Conservation (phyloP, 2,888 invertebrate genomes). For the Oscheius myriophilus region DNA sequence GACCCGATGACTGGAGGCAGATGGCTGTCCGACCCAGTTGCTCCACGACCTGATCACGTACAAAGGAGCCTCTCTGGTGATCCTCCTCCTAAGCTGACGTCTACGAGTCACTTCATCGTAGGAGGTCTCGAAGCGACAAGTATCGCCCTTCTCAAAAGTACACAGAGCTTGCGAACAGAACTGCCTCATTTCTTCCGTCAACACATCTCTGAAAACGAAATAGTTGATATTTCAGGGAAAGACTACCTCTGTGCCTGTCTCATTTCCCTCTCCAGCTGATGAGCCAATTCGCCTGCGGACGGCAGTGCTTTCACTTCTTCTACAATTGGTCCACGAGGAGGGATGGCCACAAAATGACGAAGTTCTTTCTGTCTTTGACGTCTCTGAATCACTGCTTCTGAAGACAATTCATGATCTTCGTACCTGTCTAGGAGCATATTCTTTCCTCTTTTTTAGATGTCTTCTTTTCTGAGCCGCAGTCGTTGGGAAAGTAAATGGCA, state of each 20-base stretch:
- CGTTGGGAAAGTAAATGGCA: too few species aligned
- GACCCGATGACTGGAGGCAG: conserved; percentile 47
- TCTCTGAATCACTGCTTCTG: not conserved
- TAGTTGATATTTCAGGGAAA: not conserved
- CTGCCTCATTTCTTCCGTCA: conserved; percentile 12
- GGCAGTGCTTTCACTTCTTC: conserved; percentile 1
- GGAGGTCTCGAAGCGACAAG: conserved; percentile 45
- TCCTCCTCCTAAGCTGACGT: conserved; percentile 1
- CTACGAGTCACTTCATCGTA: conserved; percentile 42
- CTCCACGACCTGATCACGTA: conserved; percentile 61
- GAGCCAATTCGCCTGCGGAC: conserved; percentile 10
- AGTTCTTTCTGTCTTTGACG: conserved; percentile 2
- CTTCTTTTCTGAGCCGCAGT: too few species aligned
- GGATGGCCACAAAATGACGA: not conserved
- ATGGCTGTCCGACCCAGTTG: conserved; percentile 61
- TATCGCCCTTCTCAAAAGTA: conserved; percentile 29
- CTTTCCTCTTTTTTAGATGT: too few species aligned
- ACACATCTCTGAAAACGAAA: not conserved
- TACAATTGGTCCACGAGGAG: conserved; percentile 13
- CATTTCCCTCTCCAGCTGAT: conserved; percentile 15
- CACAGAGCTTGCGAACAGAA: conserved; percentile 7
- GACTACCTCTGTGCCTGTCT: conserved; percentile 2
- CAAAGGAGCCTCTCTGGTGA: conserved; percentile 30
- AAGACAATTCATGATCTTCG: not conserved
- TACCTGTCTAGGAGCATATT: too few species aligned